Conservation (phyloP, 2,888 invertebrate genomes). For the Aquatica leii region DNA sequence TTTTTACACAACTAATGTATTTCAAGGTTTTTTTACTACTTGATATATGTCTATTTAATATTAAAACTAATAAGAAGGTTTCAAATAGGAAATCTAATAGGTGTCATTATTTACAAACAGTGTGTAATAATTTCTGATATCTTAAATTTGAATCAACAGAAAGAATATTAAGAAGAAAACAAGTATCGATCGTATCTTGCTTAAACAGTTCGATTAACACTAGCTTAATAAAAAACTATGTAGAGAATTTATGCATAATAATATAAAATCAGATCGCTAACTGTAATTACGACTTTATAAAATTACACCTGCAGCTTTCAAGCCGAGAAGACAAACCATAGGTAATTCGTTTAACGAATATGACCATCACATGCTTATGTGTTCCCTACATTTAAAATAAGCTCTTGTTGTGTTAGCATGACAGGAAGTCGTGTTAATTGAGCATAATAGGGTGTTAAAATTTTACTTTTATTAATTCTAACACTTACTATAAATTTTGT, state of each 20-base stretch:
- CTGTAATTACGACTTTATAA: conserved; percentile 10
- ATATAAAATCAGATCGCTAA: conserved; percentile 4
- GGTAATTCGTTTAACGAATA: too few species aligned
- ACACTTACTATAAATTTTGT: too few species aligned
- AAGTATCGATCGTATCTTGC: conserved; percentile 33
- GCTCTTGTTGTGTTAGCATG: conserved; percentile 23
- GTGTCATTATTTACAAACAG: too few species aligned
- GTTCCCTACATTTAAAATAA: conserved; percentile 26
- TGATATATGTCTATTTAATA: too few species aligned
- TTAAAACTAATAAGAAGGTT: too few species aligned
- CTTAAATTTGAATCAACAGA: too few species aligned
- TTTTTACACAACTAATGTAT: too few species aligned
- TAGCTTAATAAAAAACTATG: conserved; percentile 20
- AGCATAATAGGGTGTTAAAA: conserved; percentile 23
- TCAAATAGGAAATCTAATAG: too few species aligned
- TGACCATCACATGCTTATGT: too few species aligned
- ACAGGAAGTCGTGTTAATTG: conserved; percentile 35
- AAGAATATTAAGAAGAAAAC: conserved; percentile 14
- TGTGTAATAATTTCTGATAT: too few species aligned
- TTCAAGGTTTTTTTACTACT: too few species aligned
- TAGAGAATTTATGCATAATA: conserved; percentile 7
- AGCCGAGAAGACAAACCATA: too few species aligned
- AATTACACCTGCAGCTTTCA: conserved; percentile 1
- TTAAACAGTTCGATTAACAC: conserved; percentile 35
- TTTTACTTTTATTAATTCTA: neutral